Evolutionary conservation across 2,888 invertebrate species (phyloP), one percentile per base, ranked within the genome.

Genomic region (Ophion obscuratus): DNA sequence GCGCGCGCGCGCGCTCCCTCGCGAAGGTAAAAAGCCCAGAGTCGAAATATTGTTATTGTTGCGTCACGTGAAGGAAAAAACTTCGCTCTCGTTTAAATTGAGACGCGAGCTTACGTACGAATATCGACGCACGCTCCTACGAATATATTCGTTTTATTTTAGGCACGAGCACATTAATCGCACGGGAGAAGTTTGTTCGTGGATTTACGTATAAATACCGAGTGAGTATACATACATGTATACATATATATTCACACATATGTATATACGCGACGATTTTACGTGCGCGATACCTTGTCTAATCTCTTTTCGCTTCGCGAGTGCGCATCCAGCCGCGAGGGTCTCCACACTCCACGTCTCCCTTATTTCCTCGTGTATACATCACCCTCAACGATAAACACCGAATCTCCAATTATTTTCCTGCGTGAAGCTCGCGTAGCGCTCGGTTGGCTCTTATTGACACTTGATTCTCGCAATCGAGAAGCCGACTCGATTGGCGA

Each of bases 201-300:
- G 71, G 62, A 71, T 71, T 62, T 62, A 20, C 79, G 71, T 24
- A 64, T 27, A 70, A 79, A 61, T 61, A 59, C 14, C 57, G 61
- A 24, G 79, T 79, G 36, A 70, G 79, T 79, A 71, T 62, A 53
- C 17, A 20, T 31, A 61, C 71, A 71, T 62, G 36, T 24, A 20
- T 31, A 61, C 9, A 64, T 53, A 53, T 47, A 4, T 1, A 40
- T 24, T 61, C 11, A 44, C 44, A 20, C 24, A 24, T 44, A 10
- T 53, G 14, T 24, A 27, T 47, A 14, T 47, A 7, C 11, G 24
- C 11, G 47, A 2, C 47, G 44, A 47, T 68, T 53, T 68, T 59
- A 53, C 27, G 64, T 36, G 40, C 62, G 44, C 57, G 89, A 87
- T 88, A 87, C 20, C 81, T 89, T 89, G 88, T 89, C 89, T 88